These are phyloP conservation scores for Drosophila antonietae DNA, from an alignment of 2,888 invertebrate genomes.

Conservation along the genomic window DNA sequence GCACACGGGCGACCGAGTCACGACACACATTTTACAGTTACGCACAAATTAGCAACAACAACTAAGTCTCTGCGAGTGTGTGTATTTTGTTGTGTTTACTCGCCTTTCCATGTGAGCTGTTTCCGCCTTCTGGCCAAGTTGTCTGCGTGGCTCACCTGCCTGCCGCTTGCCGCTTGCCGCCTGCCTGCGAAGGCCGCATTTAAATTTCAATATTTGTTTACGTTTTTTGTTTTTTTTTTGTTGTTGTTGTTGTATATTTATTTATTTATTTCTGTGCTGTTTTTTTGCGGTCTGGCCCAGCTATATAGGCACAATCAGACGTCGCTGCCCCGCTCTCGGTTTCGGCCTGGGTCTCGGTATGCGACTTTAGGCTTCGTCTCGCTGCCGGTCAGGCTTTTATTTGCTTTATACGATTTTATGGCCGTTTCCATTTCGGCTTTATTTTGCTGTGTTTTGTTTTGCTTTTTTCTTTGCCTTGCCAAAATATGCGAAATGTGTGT, in stretches of 20 bases:
- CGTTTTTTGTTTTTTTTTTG: slow-evolving; percentile 40
- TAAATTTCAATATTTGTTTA: slow-evolving; percentile 69
- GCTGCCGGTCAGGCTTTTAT: slow-evolving; percentile 56
- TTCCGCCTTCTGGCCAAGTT: slow-evolving; percentile 62
- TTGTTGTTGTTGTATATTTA: slow-evolving; percentile 9
- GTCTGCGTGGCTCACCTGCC: slow-evolving; percentile 59
- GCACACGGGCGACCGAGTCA: slow-evolving; percentile 24
- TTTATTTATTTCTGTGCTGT: slow-evolving; percentile 16
- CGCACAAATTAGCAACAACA: slow-evolving; percentile 58
- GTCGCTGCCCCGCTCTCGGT: background rate
- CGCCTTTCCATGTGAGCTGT: slow-evolving; percentile 37
- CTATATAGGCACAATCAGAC: slow-evolving; percentile 5
- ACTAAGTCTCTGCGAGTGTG: slow-evolving; percentile 11
- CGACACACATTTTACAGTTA: slow-evolving; percentile 78
- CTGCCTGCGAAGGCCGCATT: slow-evolving; percentile 56
- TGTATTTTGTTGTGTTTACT: slow-evolving; percentile 36
- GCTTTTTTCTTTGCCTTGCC: slow-evolving; percentile 7
- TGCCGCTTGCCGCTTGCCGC: slow-evolving; percentile 25
- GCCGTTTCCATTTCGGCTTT: slow-evolving; percentile 59
- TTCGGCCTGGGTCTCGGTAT: background rate
- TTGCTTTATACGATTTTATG: slow-evolving; percentile 70
- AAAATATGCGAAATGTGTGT: slow-evolving; percentile 67
- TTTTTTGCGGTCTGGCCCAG: slow-evolving; percentile 25
- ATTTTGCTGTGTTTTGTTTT: background rate
- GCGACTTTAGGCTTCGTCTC: slow-evolving; percentile 16